Percentiles rank a stretch among this genome's conserved stretches.
Conservation (phyloP, 2,888 invertebrate species). For the Omphaloscelis lunosa region DNA sequence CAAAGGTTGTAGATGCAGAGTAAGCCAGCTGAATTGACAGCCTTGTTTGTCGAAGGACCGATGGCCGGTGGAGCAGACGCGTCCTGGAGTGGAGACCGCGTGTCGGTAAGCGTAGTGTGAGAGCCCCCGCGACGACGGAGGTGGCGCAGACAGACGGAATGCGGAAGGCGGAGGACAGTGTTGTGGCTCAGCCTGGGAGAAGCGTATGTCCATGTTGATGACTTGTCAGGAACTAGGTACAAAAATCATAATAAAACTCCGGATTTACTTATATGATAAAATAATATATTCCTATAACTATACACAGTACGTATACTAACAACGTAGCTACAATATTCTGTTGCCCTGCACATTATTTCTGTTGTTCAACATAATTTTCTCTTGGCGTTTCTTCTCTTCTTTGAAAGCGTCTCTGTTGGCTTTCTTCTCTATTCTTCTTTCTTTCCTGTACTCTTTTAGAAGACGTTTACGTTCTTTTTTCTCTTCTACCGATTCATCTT, state of each 20-base stretch:
- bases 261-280: slow-evolving; percentile 47
- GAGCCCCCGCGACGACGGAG: too few species aligned
- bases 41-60: too few species aligned
- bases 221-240: too few species aligned
- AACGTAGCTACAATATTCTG: slow-evolving; percentile 88
- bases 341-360: slow-evolving; percentile 94
- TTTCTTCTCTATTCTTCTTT: slow-evolving; percentile 95
- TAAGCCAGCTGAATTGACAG: too few species aligned
- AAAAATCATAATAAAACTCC: not conserved
- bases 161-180: too few species aligned
- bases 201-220: too few species aligned
- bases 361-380: slow-evolving; percentile 94
- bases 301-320: slow-evolving; percentile 40
- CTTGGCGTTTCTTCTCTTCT: slow-evolving; percentile 95
- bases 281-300: slow-evolving; percentile 54
- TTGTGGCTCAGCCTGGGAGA: too few species aligned
- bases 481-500: slow-evolving; percentile 95
- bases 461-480: slow-evolving; percentile 94
- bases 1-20: too few species aligned
- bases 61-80: too few species aligned
- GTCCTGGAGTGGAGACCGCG: too few species aligned
- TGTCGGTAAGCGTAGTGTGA: too few species aligned
- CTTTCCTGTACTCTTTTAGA: slow-evolving; percentile 94
- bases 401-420: slow-evolving; percentile 95
- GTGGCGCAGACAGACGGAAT: too few species aligned